These are phyloP conservation scores for Eulimnadia texana DNA, from an alignment of 1,140 invertebrate genomes.

Conservation along the genomic window DNA sequence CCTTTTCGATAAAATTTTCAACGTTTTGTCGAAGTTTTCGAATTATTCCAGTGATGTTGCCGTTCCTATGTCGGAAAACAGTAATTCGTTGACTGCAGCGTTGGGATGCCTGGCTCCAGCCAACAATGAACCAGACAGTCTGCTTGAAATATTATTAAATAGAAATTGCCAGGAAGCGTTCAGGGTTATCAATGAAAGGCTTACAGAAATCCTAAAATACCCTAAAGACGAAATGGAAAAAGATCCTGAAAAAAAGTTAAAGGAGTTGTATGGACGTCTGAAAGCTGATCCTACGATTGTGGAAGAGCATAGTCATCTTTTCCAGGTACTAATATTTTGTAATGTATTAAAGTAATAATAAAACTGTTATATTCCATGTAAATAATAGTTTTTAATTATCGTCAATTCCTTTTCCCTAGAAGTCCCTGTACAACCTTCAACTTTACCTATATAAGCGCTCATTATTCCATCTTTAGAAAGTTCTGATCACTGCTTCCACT, in stretches of 20 bases:
- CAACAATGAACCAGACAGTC: not conserved
- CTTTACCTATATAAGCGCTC: too few relatives aligned
- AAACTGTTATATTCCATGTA: not conserved
- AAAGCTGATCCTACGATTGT: conserved; percentile 14
- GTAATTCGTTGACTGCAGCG: not conserved
- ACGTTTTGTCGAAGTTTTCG: conserved; percentile 42
- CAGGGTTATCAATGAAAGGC: not conserved
- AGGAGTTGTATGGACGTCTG: too few relatives aligned
- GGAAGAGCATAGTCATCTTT: conserved; percentile 9
- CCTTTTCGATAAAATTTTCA: conserved; percentile 43
- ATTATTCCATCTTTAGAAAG: too few relatives aligned
- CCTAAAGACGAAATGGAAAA: not conserved
- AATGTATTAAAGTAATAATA: not conserved
- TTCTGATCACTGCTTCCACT: too few relatives aligned
- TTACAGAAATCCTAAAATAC: not conserved
- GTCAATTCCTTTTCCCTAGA: too few relatives aligned
- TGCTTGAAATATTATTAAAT: not conserved
- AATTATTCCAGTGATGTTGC: conserved; percentile 47
- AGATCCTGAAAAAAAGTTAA: not conserved
- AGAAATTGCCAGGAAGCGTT: not conserved
- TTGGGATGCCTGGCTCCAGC: conserved; percentile 9
- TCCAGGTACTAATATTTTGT: conserved; percentile 7
- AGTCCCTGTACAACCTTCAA: too few relatives aligned
- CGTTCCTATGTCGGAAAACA: conserved; percentile 37
- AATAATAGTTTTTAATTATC: too few relatives aligned